phyloP scores from a whole-genome alignment of 2,888 invertebrate species.

The Diabrotica balteata region DNA sequence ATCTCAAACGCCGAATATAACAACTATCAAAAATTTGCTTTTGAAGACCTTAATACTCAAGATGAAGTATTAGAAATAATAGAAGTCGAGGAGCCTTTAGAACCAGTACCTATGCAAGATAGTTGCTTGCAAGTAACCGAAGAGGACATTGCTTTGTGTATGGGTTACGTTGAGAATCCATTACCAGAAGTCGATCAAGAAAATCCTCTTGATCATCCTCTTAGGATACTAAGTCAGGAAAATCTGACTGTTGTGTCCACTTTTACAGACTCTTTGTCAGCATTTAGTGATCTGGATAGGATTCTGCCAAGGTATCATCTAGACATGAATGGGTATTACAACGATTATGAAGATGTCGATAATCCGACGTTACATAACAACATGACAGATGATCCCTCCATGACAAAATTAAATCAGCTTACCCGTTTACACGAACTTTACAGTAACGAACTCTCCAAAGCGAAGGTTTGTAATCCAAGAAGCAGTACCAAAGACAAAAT shows the following conservation, averaged over 20 bases:
- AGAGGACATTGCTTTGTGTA: constrained; percentile 89
- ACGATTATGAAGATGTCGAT: constrained; percentile 63
- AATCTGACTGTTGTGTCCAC: constrained; percentile 90
- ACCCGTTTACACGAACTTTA: constrained; percentile 83
- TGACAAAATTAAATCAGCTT: constrained; percentile 78
- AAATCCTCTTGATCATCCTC: constrained; percentile 79
- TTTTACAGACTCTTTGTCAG: constrained; percentile 77
- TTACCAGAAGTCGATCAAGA: constrained; percentile 76
- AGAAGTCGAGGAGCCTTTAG: constrained; percentile 78
- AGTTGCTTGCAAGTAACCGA: constrained; percentile 90
- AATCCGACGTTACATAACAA: constrained; percentile 50
- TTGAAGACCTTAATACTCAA: constrained; percentile 62
- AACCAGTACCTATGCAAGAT: constrained; percentile 86
- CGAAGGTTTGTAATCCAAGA: constrained; percentile 71
- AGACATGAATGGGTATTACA: constrained; percentile 66
- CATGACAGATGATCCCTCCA: constrained; percentile 52
- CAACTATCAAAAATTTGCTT: constrained; percentile 60
- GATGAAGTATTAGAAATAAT: constrained; percentile 81
- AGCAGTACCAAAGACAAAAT: constrained; percentile 61
- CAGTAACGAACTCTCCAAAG: constrained; percentile 78
- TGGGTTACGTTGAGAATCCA: constrained; percentile 75
- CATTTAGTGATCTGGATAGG: constrained; percentile 72
- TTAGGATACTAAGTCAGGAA: constrained; percentile 88
- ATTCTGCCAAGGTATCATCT: constrained; percentile 68
- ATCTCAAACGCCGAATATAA: constrained; percentile 59